phyloP scores from a whole-genome alignment of 2,113 vertebrate species.

The Mungos mungo region DNA sequence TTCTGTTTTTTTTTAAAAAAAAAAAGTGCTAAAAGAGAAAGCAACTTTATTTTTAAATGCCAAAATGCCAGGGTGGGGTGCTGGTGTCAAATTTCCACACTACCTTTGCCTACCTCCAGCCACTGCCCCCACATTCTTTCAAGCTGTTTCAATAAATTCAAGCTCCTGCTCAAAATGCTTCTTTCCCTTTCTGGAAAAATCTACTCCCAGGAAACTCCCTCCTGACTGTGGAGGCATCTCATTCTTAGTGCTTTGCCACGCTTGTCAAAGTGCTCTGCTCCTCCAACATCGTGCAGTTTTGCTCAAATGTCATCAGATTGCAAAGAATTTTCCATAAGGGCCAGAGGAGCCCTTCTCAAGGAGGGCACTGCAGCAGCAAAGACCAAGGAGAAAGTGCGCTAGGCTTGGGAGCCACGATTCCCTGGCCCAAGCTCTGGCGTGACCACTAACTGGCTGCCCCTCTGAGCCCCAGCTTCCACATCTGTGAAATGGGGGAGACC shows the following conservation, averaged over 20 bases:
- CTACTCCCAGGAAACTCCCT: background rate
- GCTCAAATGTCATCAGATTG: background rate
- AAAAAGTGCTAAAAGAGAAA: background rate
- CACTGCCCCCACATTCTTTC: background rate
- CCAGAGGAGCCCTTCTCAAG: background rate
- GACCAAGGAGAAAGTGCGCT: background rate
- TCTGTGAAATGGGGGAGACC: background rate
- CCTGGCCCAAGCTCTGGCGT: background rate
- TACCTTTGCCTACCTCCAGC: background rate
- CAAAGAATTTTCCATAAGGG: constrained; percentile 39
- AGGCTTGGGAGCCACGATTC: background rate
- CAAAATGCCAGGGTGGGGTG: background rate
- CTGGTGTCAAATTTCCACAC: background rate
- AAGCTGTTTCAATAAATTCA: background rate
- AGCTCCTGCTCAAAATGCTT: background rate
- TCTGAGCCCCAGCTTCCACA: background rate
- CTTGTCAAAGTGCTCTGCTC: background rate
- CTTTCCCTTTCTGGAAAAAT: background rate
- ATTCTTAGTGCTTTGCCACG: background rate
- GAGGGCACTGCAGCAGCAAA: background rate
- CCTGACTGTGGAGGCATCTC: background rate
- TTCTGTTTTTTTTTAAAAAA: background rate
- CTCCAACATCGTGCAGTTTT: background rate
- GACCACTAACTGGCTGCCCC: background rate
- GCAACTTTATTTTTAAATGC: constrained; percentile 34